Evolutionary conservation across 2,888 invertebrate genomes (phyloP).

Genomic region (Clanis bilineata): DNA sequence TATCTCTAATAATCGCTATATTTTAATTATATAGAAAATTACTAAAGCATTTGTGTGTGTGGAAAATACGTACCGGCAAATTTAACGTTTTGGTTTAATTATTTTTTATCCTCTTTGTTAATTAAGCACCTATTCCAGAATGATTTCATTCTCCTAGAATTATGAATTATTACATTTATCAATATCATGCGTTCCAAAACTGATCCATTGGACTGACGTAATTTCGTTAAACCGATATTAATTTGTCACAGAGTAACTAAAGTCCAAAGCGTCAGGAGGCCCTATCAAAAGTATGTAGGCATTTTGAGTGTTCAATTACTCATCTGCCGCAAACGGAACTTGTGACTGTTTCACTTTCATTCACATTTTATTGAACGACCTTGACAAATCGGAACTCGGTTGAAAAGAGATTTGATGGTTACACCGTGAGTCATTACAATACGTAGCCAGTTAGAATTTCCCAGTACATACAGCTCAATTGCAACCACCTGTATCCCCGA

Average conservation of each 20-base stretch:
- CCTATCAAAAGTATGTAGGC: neutral
- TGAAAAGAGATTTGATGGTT: conserved; percentile 35
- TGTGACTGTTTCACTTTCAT: conserved; percentile 52
- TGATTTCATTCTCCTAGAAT: neutral
- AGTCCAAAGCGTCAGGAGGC: conserved; percentile 1
- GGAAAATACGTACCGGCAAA: neutral
- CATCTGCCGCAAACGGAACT: conserved; percentile 18
- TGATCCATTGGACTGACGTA: neutral
- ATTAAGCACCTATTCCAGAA: neutral
- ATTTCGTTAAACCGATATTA: neutral
- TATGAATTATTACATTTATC: neutral
- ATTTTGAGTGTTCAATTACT: conserved; percentile 10
- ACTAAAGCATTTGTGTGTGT: no score
- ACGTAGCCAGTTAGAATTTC: neutral
- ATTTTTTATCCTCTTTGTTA: neutral
- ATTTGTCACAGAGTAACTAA: neutral
- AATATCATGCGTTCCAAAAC: neutral
- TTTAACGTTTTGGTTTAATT: neutral
- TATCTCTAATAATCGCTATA: no score
- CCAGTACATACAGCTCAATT: conserved; percentile 7
- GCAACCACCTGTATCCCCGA: no score
- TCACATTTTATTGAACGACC: conserved; percentile 30
- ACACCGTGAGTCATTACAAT: conserved; percentile 23
- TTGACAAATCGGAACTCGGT: conserved; percentile 38
- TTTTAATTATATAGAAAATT: no score